Percentiles rank a stretch among this genome's conserved stretches.
phyloP scores from a whole-genome alignment of 1,140 invertebrate genomes.

The Parapsyche elsis region DNA sequence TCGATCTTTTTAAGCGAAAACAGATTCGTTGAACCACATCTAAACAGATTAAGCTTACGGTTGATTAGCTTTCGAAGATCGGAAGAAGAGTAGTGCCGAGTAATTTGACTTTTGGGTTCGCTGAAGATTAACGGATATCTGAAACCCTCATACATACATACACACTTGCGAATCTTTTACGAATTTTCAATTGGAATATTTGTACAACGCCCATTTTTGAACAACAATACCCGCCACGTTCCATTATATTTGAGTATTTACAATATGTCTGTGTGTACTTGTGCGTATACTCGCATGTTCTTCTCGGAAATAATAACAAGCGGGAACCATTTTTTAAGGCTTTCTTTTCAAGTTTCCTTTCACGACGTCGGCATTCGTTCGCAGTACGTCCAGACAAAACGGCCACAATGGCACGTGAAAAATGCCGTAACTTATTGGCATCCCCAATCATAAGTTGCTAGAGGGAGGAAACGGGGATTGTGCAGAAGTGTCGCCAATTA shows the following conservation, averaged over 20 bases:
- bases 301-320: conserved; percentile 12
- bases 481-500: conserved; percentile 45
- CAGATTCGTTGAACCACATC: conserved; percentile 25
- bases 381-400: conserved; percentile 8
- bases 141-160: not conserved
- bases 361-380: not conserved
- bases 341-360: conserved; percentile 21
- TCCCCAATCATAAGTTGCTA: conserved; percentile 40
- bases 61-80: conserved; percentile 30
- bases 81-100: conserved; percentile 33
- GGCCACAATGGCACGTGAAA: conserved; percentile 28
- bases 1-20: conserved; percentile 24
- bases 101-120: conserved; percentile 33
- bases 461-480: conserved; percentile 28
- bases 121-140: conserved; percentile 26
- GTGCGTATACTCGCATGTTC: not conserved
- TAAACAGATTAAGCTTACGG: conserved; percentile 28
- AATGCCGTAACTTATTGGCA: conserved; percentile 38
- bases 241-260: no score
- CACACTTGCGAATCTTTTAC: not conserved
- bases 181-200: not conserved
- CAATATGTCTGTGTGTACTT: not conserved
- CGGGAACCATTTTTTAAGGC: not conserved
- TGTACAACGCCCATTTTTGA: no score
- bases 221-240: no score